A percentile compares a stretch with the other conserved stretches of the same genome.
Conservation (phyloP, 2,888 invertebrate genomes). For the Geophilus truncorum region DNA sequence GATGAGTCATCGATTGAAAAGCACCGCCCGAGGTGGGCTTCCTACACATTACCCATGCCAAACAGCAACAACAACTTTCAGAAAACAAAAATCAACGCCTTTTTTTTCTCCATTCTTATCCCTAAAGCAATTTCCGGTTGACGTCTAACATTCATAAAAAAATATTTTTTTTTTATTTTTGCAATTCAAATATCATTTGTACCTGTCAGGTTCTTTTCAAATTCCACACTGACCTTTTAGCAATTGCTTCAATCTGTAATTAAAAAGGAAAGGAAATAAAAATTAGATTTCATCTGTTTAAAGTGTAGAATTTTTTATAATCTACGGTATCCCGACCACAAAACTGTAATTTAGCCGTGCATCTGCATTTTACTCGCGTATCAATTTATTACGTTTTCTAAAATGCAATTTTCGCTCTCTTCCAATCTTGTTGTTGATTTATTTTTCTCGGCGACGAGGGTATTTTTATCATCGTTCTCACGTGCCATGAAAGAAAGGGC, state of each 20-base stretch:
- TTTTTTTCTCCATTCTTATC: background rate
- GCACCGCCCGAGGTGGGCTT: conserved; percentile 2
- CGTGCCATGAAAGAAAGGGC: background rate
- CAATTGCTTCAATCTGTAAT: background rate
- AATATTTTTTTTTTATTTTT: background rate
- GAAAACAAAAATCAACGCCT: background rate
- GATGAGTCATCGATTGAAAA: conserved; percentile 7
- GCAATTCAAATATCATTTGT: background rate
- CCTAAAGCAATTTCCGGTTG: conserved; percentile 6
- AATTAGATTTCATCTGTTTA: too few relatives aligned
- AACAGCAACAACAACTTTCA: conserved; percentile 3
- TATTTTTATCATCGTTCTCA: conserved; percentile 11
- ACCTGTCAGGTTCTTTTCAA: background rate
- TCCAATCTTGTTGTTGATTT: conserved; percentile 18
- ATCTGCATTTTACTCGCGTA: conserved; percentile 9
- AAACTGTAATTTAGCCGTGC: background rate
- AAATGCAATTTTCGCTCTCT: conserved; percentile 15
- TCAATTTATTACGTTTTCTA: conserved; percentile 16
- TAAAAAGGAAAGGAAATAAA: background rate
- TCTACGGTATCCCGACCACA: background rate
- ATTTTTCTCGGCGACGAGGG: background rate
- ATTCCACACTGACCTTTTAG: too few relatives aligned
- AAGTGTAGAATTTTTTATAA: too few relatives aligned
- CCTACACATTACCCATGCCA: background rate
- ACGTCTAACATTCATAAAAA: background rate